Base-by-base conservation (phyloP, 2,888 invertebrate genomes). In the Orgyia antiqua region DNA sequence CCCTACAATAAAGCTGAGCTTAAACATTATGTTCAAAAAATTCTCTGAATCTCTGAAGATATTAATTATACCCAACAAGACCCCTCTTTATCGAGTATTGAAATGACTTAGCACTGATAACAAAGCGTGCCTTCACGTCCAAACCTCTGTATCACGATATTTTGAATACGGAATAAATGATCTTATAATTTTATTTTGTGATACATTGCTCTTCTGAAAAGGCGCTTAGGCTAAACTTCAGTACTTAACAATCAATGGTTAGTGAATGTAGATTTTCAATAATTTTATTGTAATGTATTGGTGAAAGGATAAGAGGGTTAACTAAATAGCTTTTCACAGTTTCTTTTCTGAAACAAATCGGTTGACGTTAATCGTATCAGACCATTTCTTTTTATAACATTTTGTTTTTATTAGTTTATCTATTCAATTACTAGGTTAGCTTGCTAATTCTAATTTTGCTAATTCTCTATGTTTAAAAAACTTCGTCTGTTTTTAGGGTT, bases 291-390 rank as follows among this genome's bases (percentile, higher is more conserved):
- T 0, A 19, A 11, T 42, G 39, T 30, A 3, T 5, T 36, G 25
- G 45, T 54, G 13, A 13, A 10, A 7, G 29, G 31, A 13, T 51
- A 64, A 65, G 64, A 45, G 58, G 67, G 65, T 68, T 66, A 64
- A 70, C 68, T 71, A 72, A 74, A 79, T 79, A 68, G 76, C 65
- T 68, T 58, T 64, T 68, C 47, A 69, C 66, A 68, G 64, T 63
- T 65, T 67, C 70, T 66, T 74, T 69, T 70, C 56, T 61, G 66
- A 68, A 68, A 73, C 68, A 71, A 70, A 73, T 73, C 70, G 66
- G 51, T 53, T 47, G 42, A 50, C 61, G 54, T 65, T 68, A 65
- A 56, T 45, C 58, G 55, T 51, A 54, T 56, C 42, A 48, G 49
- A 53, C 51, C 45, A 50, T 51, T 58, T 32, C 59, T 49, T 51